Percentiles rank a stretch among this genome's conserved stretches.
phyloP scores from a whole-genome alignment of 2,113 vertebrate genomes.

The Limanda limanda region DNA sequence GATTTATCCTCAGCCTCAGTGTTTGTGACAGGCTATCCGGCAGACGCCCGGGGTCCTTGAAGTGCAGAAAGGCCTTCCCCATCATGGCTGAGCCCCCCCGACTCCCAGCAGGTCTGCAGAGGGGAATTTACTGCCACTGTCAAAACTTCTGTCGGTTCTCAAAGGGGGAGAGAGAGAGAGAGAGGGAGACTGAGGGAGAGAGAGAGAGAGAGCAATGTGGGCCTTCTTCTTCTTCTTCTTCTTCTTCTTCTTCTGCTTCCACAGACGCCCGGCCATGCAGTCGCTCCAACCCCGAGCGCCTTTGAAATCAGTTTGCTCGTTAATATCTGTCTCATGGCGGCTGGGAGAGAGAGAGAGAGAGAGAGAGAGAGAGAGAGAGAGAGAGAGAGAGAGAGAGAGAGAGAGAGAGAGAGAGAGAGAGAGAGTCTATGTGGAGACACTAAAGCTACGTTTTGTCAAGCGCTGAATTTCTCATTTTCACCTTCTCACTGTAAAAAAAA shows the following conservation, averaged over 20 bases:
- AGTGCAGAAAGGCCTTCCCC: conserved; percentile 73
- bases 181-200: conserved; percentile 25
- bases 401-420: no score
- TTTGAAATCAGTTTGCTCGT: conserved; percentile 65
- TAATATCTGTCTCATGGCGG: conserved; percentile 64
- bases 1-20: conserved; percentile 80
- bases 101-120: conserved; percentile 65
- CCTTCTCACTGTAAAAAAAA: conserved; percentile 19
- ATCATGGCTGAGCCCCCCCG: conserved; percentile 62
- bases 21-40: conserved; percentile 76
- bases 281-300: conserved; percentile 57
- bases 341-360: conserved; percentile 23
- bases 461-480: conserved; percentile 56
- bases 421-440: conserved; percentile 55
- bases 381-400: no score
- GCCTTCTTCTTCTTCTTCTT: conserved; percentile 29
- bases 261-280: conserved; percentile 59
- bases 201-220: conserved; percentile 45
- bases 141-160: conserved; percentile 73
- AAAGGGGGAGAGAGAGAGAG: conserved; percentile 63
- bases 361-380: no score
- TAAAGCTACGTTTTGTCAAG: conserved; percentile 51
- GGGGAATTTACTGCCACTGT: conserved; percentile 78
- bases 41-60: conserved; percentile 76
- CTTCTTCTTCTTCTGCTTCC: conserved; percentile 40